A percentile compares a stretch with the other conserved stretches of the same genome.
These are phyloP conservation scores for Himalopsyche anomala DNA, from an alignment of 2,888 invertebrate genomes.

Conservation along the genomic window DNA sequence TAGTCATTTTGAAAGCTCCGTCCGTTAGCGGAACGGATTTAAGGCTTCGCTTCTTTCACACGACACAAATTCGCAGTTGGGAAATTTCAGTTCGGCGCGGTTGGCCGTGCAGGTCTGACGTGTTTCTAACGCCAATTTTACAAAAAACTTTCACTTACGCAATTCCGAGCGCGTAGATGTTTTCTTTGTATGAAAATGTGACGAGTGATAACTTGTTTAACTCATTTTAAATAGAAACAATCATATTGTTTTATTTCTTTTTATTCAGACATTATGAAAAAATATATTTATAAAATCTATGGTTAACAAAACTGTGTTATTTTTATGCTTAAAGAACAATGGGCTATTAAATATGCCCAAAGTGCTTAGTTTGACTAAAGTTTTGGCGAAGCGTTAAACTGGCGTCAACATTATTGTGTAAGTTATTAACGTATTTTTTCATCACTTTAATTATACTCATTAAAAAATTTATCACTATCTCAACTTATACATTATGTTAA, in stretches of 20 bases:
- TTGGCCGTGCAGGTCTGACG: constrained; percentile 25
- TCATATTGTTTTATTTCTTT: not conserved
- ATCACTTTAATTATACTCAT: not conserved
- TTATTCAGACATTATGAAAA: not conserved
- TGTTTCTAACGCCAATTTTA: not conserved
- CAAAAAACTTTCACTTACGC: constrained; percentile 5
- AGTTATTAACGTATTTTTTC: not conserved
- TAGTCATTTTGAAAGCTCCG: constrained; percentile 51
- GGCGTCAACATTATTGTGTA: not conserved
- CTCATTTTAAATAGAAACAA: not conserved
- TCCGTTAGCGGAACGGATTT: constrained; percentile 48
- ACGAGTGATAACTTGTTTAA: constrained; percentile 1
- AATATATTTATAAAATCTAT: not conserved
- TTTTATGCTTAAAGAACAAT: not conserved
- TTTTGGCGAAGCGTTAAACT: not conserved
- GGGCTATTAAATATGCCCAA: not conserved
- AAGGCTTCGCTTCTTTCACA: constrained; percentile 34
- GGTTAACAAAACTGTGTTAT: not conserved
- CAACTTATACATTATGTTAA: no score
- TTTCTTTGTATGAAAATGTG: constrained; percentile 42
- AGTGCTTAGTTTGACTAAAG: constrained; percentile 8
- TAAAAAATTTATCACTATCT: no score
- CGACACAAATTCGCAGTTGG: constrained; percentile 4
- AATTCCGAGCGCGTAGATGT: not conserved
- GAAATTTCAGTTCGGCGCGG: constrained; percentile 36